Evolutionary conservation across 2,113 vertebrate genomes (phyloP), one percentile per base, ranked within the genome.

Genomic region (Corythornis madagascariensis): DNA sequence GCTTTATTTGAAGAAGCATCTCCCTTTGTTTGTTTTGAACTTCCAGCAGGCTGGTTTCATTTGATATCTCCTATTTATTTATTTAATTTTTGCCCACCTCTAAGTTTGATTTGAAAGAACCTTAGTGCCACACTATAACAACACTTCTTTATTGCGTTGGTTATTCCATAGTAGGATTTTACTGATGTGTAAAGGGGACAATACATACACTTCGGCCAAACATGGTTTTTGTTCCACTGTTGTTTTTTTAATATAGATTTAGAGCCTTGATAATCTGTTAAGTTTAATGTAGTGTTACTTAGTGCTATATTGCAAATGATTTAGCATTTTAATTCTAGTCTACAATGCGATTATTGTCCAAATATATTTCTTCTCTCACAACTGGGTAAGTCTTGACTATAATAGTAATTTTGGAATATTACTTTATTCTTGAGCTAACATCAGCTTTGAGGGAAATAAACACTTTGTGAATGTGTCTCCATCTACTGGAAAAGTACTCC

Each of bases 391-490:
- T 67, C 60, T 91, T 83, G 65, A 71, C 42, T 71, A 9, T 40
- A 73, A 29, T 24, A 73, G 38, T 74, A 59, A 73, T 71, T 91
- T 85, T 70, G 43, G 52, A 70, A 22, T 83, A 89, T 80, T 47
- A n/a, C 66, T 87, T 60, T 79, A 14, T 86, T 89, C 60, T 71
- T 73, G 43, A 67, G 43, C 60, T 80, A 82, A 87, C 53, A 20
- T 21, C 38, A 85, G 4, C n/a, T 91, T 87, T 77, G 59, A 71
- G 45, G 19, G 89, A 91, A 80, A 83, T 74, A 76, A 94, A 73
- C 94, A 80, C 87, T 74, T 91, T 31, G 55, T 86, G 84, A 42
- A 91, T 93, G 71, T 96, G 92, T 95, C 95, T 96, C 94, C 92
- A 96, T 91, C 95, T 95, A 31, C 91, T 96, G 94, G 95, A 90